Conservation (phyloP, 2,888 invertebrate genomes). For the Frankliniella intonsa region DNA sequence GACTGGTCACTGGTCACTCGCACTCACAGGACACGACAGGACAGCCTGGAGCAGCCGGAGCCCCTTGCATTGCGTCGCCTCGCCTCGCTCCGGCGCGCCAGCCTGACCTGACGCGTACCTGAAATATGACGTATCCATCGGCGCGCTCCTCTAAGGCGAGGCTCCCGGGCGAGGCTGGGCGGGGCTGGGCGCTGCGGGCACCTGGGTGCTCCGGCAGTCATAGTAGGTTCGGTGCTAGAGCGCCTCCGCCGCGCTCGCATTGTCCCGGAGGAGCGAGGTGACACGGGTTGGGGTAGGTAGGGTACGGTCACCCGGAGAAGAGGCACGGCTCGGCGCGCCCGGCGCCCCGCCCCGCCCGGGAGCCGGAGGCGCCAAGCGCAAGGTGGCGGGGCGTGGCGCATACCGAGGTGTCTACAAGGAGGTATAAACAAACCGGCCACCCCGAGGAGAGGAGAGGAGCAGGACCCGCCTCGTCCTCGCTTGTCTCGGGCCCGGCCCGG, state of each 20-base stretch:
- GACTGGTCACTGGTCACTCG: no score
- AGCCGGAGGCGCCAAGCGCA: background rate
- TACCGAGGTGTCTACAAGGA: background rate
- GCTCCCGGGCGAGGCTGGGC: no score
- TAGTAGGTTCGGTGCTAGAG: no score
- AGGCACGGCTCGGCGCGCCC: background rate
- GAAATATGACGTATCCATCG: no score
- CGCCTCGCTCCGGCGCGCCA: no score
- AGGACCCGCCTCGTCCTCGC: background rate
- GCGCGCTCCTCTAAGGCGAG: no score
- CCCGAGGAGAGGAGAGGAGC: background rate
- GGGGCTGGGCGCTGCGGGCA: no score
- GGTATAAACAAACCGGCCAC: slow-evolving; percentile 13
- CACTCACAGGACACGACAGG: background rate
- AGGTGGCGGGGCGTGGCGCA: background rate
- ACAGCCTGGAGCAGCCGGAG: background rate
- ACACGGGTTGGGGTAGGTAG: background rate
- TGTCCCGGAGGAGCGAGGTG: background rate
- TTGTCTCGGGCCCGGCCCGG: background rate
- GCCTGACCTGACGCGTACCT: no score
- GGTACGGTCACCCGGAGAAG: no score
- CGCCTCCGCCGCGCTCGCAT: background rate
- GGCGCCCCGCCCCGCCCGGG: background rate
- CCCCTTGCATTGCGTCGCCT: background rate
- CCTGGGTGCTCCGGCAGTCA: no score